A percentile compares a stretch with the other conserved stretches of the same genome.
Evolutionary conservation across 1,140 invertebrate species (phyloP).

Genomic region (Delia radicum): DNA sequence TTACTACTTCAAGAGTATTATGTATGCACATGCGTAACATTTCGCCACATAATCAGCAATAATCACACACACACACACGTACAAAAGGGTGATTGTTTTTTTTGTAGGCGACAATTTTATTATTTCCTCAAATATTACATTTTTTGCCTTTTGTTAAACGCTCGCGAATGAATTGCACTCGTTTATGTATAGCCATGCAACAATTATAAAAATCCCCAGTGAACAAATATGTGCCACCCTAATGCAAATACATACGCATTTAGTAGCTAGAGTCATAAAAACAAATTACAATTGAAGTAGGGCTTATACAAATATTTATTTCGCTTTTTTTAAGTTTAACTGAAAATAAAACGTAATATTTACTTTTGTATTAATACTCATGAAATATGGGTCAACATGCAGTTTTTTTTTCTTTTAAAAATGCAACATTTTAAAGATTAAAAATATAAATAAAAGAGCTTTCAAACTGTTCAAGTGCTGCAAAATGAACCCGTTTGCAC

Average conservation of each 20-base stretch:
- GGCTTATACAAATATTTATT: background rate
- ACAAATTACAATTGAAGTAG: background rate
- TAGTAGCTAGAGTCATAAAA: background rate
- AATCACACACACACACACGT: background rate
- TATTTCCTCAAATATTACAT: no score
- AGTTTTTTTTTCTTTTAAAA: background rate
- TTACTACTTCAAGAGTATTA: background rate
- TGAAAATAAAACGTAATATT: conserved; percentile 2
- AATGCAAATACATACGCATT: background rate
- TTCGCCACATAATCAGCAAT: background rate
- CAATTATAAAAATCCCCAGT: no score
- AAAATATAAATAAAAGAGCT: no score
- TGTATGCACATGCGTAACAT: conserved; percentile 1
- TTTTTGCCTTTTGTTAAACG: no score
- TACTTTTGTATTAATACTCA: background rate
- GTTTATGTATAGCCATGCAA: no score
- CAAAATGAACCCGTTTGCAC: no score
- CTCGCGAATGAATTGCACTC: no score
- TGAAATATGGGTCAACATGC: background rate
- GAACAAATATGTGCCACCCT: no score
- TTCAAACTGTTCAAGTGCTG: no score
- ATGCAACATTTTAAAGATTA: background rate
- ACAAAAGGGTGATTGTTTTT: no score
- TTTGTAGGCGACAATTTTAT: no score
- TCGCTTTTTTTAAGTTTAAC: background rate